Evolutionary conservation across 2,113 vertebrate species (phyloP), one percentile per base, ranked within the genome.

Genomic region (Varanus salvator): DNA sequence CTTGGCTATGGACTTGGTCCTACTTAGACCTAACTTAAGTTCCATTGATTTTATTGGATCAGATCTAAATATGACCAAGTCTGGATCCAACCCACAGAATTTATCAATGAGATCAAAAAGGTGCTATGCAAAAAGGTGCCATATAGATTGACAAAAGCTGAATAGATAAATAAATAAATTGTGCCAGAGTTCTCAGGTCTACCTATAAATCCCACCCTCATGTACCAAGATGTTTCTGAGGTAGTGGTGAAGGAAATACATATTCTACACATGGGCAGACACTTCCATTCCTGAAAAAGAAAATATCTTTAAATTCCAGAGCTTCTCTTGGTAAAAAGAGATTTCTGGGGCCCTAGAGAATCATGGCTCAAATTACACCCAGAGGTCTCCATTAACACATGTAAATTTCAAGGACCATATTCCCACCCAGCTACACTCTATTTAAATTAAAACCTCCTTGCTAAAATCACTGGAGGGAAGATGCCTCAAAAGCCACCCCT

Each of bases 391-490:
- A 83, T 83, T 66, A 89, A 54, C 69, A 75, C 0, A 0, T 0
- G 75, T 60, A 93, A 60, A 89, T 25, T 23, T 50, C 81, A 80
- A 14, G 91, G 0, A 5, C 3, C 2, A 0, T n/a, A 85, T 52
- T 6, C 44, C 17, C 29, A 6, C 34, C 31, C 8, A 44, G 38
- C 38, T 44, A 44, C 38, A 1, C 54, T 54, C 38, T 38, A 84
- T 91, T 87, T 87, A 64, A 57, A 87, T 87, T 48, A 48, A 69
- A 68, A 77, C 60, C 60, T 80, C 66, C 52, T 38, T 76, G n/a
- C 0, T 3, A 74, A 77, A 78, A 82, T 86, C 87, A 88, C 34
- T 68, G 76, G 0, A 72, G 0, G 85, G 34, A 48, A 80, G 80
- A 12, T 54, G 11, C 64, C 52, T 72, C 31, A 29, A 72, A 89